phyloP scores from a whole-genome alignment of 2,888 invertebrate genomes.

The Gymnoscelis rufifasciata region DNA sequence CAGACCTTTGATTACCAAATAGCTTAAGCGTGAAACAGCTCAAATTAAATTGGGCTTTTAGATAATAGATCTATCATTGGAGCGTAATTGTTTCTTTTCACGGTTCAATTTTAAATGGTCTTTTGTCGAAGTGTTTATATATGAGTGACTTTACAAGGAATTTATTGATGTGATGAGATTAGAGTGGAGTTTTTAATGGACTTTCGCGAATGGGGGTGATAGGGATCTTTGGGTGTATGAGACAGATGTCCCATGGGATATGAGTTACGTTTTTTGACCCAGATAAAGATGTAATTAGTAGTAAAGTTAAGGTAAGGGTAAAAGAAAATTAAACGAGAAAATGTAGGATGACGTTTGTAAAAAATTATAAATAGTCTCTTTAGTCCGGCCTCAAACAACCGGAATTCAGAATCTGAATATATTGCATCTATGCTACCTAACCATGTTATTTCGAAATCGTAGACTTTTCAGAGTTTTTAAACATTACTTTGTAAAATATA shows the following conservation, averaged over 20 bases:
- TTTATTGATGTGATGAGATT: slow-evolving; percentile 35
- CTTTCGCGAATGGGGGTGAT: slow-evolving; percentile 28
- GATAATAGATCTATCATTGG: slow-evolving; percentile 29
- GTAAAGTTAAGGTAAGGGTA: background rate
- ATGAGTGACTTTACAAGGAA: slow-evolving; percentile 49
- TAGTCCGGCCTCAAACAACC: too few relatives aligned
- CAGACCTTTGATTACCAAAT: slow-evolving; percentile 10
- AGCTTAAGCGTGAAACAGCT: slow-evolving; percentile 3
- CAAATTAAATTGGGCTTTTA: slow-evolving; percentile 11
- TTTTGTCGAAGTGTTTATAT: slow-evolving; percentile 46
- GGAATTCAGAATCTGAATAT: too few relatives aligned
- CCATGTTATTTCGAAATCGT: too few relatives aligned
- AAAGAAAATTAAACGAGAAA: background rate
- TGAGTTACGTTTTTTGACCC: background rate
- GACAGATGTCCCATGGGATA: background rate
- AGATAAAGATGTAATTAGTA: background rate
- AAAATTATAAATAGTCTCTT: too few relatives aligned
- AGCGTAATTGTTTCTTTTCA: slow-evolving; percentile 25
- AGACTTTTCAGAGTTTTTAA: too few relatives aligned
- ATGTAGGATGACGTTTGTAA: background rate
- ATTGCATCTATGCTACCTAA: too few relatives aligned
- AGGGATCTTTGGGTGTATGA: slow-evolving; percentile 8
- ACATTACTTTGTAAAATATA: too few relatives aligned
- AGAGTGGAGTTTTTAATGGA: slow-evolving; percentile 41
- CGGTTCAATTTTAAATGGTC: slow-evolving; percentile 35